Base-by-base conservation (phyloP, 2,113 vertebrate species). In the Neodon shergylaensis region DNA sequence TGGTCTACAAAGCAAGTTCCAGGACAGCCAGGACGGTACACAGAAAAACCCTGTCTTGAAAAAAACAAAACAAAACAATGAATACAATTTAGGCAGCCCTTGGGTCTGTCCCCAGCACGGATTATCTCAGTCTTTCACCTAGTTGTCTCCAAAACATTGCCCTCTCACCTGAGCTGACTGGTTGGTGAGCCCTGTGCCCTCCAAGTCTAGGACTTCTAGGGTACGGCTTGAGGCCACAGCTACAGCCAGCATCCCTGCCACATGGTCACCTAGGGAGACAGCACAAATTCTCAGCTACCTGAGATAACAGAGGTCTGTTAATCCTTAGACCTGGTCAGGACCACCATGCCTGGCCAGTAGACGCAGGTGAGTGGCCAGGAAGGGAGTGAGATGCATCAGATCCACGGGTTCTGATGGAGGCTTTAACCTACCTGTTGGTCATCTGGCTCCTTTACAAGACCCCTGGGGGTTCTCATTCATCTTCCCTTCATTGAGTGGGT, bases 221-320 rank as follows among this genome's bases (percentile, higher is more conserved):
- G 99, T 99, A 91, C 99, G 99, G 94, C 99, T 99, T 70, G 99
- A 99, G 16, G 99, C 99, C 98, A 99, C 99, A 24, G 99, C 99
- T 0, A 99, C 99, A 0, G 99, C 99, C 21, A 99, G 98, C 99
- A 99, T 99, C 94, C 99, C 99, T 0, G 99, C 99, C 9, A 99
- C 99, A 79, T 99, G 99, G 97, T 99, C 99, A 97, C 99, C 99
- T 99, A 96, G 26, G 95, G 96, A 98, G 97, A 79, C 86, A 97
- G 91, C 19, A 47, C 14, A 66, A 26, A 63, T 0, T 1, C 83
- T 81, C 66, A 24, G 66, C 33, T 63, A 78, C 33, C 52, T 52
- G 63, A 26, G 26, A 36, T 61, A 31, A 68, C 7, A 28, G 4
- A 8, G 74, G 24, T 72, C 77, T 26, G 42, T 42, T 66, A 65